phyloP scores from a whole-genome alignment of 2,113 vertebrate species.

The Phalacrocorax carbo region DNA sequence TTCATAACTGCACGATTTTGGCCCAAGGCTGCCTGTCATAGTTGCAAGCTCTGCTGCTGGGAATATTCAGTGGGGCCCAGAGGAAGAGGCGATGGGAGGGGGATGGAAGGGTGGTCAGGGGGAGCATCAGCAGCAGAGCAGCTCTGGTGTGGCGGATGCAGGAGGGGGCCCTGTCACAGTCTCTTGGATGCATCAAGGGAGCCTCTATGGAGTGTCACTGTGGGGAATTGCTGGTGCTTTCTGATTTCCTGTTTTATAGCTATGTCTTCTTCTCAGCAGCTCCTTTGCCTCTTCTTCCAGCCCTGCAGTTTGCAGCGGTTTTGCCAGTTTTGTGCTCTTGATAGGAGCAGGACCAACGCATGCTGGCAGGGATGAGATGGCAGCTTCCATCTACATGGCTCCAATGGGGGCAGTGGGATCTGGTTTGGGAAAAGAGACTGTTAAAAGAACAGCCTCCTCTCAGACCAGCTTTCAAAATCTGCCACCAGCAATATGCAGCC shows the following conservation, averaged over 20 bases:
- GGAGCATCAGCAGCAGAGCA: background rate
- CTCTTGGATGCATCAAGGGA: background rate
- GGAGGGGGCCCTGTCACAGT: rapidly evolving
- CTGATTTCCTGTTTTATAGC: background rate
- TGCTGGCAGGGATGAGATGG: background rate
- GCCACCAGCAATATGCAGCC: background rate
- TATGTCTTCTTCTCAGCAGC: background rate
- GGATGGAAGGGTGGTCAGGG: background rate
- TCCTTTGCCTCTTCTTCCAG: background rate
- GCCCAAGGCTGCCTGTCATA: background rate
- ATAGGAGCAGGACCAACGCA: background rate
- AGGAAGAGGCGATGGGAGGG: background rate
- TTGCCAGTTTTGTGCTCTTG: background rate
- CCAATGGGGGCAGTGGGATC: background rate
- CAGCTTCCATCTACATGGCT: background rate
- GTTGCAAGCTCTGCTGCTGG: background rate
- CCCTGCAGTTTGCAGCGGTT: background rate
- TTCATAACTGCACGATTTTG: background rate
- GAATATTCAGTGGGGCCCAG: background rate
- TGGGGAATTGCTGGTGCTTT: background rate
- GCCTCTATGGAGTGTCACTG: background rate
- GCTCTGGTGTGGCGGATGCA: background rate
- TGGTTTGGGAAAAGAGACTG: conserved; percentile 3
- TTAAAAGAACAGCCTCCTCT: background rate
- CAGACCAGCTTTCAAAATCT: background rate